Evolutionary conservation across 1,140 invertebrate species (phyloP), one percentile per base, ranked within the genome.

Genomic region (Trichomalopsis sarcophagae): DNA sequence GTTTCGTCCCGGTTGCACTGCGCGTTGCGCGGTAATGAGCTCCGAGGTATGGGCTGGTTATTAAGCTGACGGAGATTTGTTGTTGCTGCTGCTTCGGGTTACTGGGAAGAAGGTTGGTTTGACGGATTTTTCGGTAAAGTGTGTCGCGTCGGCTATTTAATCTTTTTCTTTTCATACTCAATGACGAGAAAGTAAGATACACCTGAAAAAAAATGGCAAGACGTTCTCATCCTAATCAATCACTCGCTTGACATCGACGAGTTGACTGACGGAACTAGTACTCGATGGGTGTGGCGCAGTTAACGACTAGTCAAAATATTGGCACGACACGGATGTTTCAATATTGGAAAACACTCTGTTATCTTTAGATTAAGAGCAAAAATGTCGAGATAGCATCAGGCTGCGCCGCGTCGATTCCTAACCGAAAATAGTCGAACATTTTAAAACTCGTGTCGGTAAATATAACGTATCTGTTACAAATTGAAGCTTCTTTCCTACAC

Each of bases 61-160:
- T 71, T 71, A 71, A 71, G 14, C 69, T 71, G 69, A 13, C 69
- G 27, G 30, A 71, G 69, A 71, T 71, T 71, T 71, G 69, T 71
- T 74, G 73, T n/a, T 62, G 55, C 73, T 14, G 73, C 21, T 62
- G 3, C 55, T 62, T 17, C 17, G 17, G 55, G 55, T 55, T 17
- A 2, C 17, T 55, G 14, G 14, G 50, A 55, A 62, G 55, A 62
- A 6, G 17, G 17, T 62, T 7, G 5, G 17, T 62, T 62, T 62
- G 21, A 5, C 21, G 55, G 17, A 62, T 21, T 62, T 71, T 71
- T 71, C 27, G 69, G 4, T 71, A 11, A 13, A 30, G 73, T 74
- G 0, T 44, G 33, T 71, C 73, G 17, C 4, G 27, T 74, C 11
- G 36, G 17, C 13, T 44, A 0, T 55, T 5, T 55, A 36, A 36